These are phyloP conservation scores for Syndactyla subalaris DNA, from an alignment of 2,797 vertebrate genomes.

Conservation along the genomic window DNA sequence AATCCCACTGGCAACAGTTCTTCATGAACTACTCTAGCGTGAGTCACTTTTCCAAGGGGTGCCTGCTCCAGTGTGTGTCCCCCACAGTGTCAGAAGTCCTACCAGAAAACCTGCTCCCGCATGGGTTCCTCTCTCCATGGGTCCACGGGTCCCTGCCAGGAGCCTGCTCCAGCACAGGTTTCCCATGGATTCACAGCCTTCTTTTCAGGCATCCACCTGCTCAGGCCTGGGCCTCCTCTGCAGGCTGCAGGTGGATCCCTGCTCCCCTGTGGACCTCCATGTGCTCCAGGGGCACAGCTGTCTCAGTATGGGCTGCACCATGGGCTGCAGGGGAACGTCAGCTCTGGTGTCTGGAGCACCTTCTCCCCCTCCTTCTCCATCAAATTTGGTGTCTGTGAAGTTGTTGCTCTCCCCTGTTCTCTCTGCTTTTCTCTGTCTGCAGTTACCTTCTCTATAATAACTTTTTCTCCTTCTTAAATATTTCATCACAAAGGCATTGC, in stretches of 20 bases:
- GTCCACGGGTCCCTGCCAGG: neutral
- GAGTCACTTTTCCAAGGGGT: neutral
- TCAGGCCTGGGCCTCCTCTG: fast-evolving
- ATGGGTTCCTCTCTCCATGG: fast-evolving
- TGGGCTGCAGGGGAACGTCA: neutral
- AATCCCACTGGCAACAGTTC: neutral
- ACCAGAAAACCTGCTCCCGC: neutral
- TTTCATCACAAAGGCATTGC: neutral
- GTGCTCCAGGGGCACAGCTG: neutral
- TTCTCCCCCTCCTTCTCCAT: neutral
- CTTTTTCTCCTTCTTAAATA: neutral
- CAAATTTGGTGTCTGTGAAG: neutral
- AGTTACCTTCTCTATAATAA: neutral
- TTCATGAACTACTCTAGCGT: fast-evolving
- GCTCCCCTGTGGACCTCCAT: too few species aligned
- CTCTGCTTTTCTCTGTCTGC: neutral
- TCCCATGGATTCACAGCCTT: neutral
- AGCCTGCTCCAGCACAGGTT: neutral
- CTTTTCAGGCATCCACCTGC: neutral
- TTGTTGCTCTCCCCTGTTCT: neutral
- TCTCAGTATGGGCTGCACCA: neutral
- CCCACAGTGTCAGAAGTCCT: neutral
- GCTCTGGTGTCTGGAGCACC: too few species aligned
- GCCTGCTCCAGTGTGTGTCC: neutral
- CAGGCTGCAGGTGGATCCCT: neutral